Evolutionary conservation across 2,797 vertebrate genomes (phyloP).

Genomic region (Sandelia bainsii): DNA sequence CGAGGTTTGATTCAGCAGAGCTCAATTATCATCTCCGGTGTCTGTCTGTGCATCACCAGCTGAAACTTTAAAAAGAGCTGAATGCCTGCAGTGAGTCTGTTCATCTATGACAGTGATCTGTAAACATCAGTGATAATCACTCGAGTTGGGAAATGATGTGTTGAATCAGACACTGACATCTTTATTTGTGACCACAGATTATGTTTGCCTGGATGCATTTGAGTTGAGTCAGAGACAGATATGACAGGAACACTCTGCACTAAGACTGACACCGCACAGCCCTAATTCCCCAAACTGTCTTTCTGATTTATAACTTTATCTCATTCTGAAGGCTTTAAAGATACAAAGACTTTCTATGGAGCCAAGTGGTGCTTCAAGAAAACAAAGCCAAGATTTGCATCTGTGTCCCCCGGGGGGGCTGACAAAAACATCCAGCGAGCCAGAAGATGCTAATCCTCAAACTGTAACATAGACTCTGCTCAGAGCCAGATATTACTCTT

Average conservation of each 20-base stretch:
- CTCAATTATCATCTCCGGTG: too few relatives aligned
- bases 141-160: not conserved
- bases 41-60: not conserved
- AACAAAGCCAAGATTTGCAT: conserved; percentile 64
- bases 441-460: conserved; percentile 39
- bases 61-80: not conserved
- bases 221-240: conserved; percentile 23
- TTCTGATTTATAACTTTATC: conserved; percentile 56
- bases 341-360: conserved; percentile 38
- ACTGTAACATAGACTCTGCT: conserved; percentile 16
- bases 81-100: not conserved
- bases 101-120: not conserved
- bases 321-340: conserved; percentile 49
- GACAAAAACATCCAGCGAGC: conserved; percentile 49
- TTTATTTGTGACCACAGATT: not conserved
- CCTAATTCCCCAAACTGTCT: conserved; percentile 39
- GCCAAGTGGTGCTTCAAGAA: conserved; percentile 27
- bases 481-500: conserved; percentile 11
- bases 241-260: conserved; percentile 24
- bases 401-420: conserved; percentile 45
- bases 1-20: not conserved
- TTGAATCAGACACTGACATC: not conserved
- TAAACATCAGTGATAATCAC: too few relatives aligned
- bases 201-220: not conserved
- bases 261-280: conserved; percentile 39